Base-by-base conservation (phyloP, 2,113 vertebrate species). In the Myiagra hebetior region DNA sequence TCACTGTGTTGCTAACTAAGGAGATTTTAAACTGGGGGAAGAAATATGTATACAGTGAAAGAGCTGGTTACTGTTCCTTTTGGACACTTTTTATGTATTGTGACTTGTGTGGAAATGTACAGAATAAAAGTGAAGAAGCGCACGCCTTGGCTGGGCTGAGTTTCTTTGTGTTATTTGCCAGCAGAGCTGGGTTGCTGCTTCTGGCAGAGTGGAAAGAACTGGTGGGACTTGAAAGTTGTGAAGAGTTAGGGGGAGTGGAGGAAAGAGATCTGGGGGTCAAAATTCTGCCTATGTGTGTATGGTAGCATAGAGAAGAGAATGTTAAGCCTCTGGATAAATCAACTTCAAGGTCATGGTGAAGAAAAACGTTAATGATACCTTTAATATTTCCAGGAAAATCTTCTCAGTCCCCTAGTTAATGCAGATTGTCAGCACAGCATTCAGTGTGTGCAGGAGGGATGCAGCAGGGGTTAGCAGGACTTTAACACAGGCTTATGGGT, bases 81-180 rank as follows among this genome's bases (percentile, higher is more conserved):
- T 96, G 97, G 91, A 97, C 93, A 95, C 95, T 93, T 97, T 97
- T 93, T 85, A 95, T 98, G 98, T 98, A 97, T 98, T 97, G 98
- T 98, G 96, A 95, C 89, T 97, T 95, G 93, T 96, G 88, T 98
- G 98, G 95, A 98, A 96, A 97, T 97, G 93, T 98, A 97, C 94
- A 98, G 97, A 98, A 98, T 97, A 98, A 98, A 98, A 97, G 70
- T 67, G 94, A 98, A 97, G 89, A 97, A 96, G 93, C 20, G 59
- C 64, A 96, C 60, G 86, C 62, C 50, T 93, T 72, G 86, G 91
- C 91, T 91, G 60, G 91, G 89, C 87, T 86, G 83, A 84, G 85
- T 93, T 95, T 96, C 42, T 85, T 96, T 92, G 55, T 95, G 31
- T 97, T 74, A 60, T 70, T 97, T 79, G 41, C 86, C 83, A 46